Evolutionary conservation across 2,888 invertebrate genomes (phyloP).

Genomic region (Drosophila leonis): DNA sequence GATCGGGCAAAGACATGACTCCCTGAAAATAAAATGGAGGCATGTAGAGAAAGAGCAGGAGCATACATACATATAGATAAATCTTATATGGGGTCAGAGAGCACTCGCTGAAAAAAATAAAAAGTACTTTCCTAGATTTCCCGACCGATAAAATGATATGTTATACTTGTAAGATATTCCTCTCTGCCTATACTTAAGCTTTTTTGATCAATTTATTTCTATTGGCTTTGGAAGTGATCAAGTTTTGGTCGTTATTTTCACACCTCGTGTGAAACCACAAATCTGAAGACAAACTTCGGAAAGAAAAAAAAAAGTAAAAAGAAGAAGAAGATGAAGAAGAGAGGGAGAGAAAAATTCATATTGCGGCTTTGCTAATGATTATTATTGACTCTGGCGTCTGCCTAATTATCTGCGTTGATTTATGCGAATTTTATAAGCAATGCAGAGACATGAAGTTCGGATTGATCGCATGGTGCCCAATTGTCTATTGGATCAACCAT

Average conservation of each 20-base stretch:
- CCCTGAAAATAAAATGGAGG: too few relatives aligned
- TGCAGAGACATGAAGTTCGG: constrained; percentile 31
- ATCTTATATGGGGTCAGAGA: too few relatives aligned
- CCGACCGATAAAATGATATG: neutral
- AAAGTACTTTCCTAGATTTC: neutral
- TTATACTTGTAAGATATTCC: neutral
- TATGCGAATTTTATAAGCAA: constrained; percentile 74
- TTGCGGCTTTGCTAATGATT: constrained; percentile 44
- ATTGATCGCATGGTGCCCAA: constrained; percentile 10
- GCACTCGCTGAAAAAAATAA: too few relatives aligned
- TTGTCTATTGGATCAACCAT: constrained; percentile 32
- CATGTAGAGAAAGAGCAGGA: too few relatives aligned
- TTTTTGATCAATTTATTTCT: neutral
- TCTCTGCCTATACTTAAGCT: neutral
- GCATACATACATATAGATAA: too few relatives aligned
- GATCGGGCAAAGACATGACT: too few relatives aligned
- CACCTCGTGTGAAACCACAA: constrained; percentile 44
- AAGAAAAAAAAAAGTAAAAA: neutral
- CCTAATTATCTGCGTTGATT: constrained; percentile 75
- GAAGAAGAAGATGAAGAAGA: neutral
- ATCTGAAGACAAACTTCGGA: constrained; percentile 13
- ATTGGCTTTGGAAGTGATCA: constrained; percentile 10
- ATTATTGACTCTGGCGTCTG: constrained; percentile 51
- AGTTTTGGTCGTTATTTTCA: constrained; percentile 48
- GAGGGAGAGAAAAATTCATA: constrained; percentile 3